Conservation (phyloP, 2,888 invertebrate genomes). For the Ethmia dodecea region DNA sequence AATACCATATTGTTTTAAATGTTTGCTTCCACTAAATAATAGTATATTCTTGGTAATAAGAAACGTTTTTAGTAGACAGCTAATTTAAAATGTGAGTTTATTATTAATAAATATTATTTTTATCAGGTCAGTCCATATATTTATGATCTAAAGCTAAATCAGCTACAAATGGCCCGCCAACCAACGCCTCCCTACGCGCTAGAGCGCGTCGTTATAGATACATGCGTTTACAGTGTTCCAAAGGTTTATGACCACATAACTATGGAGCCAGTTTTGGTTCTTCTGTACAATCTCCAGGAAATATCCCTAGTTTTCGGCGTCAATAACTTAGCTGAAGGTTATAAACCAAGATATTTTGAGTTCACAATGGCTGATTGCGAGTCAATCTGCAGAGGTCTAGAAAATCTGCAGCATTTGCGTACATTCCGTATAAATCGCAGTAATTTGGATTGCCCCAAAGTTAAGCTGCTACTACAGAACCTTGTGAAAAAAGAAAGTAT, state of each 20-base stretch:
- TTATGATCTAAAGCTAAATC: conserved; percentile 62
- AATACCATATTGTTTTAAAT: too few relatives aligned
- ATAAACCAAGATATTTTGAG: conserved; percentile 78
- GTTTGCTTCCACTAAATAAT: too few relatives aligned
- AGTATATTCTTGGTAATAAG: too few relatives aligned
- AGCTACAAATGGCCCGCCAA: conserved; percentile 73
- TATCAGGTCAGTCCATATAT: conserved; percentile 71
- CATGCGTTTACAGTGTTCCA: conserved; percentile 51
- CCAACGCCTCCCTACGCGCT: conserved; percentile 52
- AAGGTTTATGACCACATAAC: conserved; percentile 77
- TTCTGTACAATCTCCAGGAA: conserved; percentile 73
- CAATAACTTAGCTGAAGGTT: conserved; percentile 69
- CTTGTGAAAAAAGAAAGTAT: conserved; percentile 67
- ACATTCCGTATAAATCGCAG: conserved; percentile 78
- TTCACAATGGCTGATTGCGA: conserved; percentile 78
- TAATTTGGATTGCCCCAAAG: conserved; percentile 77
- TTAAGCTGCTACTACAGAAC: conserved; percentile 76
- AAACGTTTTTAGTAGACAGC: too few relatives aligned
- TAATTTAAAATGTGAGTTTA: background rate
- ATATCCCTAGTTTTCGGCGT: conserved; percentile 55
- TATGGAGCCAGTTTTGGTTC: conserved; percentile 69
- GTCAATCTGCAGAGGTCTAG: conserved; percentile 72
- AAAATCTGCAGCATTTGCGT: conserved; percentile 60
- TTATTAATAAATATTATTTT: conserved; percentile 5
- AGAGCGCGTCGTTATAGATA: conserved; percentile 46